These are phyloP conservation scores for Notarius lentiginosus DNA, from an alignment of 2,113 vertebrate genomes.

Conservation along the genomic window DNA sequence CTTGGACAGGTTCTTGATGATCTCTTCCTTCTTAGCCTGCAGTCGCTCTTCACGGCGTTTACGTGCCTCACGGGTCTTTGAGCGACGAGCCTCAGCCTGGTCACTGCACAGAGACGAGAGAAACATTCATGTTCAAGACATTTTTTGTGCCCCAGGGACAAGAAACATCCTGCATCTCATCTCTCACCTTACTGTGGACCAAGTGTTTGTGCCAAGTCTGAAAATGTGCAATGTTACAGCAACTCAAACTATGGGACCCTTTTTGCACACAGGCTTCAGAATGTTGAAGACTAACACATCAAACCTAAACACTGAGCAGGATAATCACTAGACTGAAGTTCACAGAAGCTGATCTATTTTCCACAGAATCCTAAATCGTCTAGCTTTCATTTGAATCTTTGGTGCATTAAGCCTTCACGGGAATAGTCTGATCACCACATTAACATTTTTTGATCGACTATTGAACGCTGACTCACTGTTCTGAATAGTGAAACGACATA, in stretches of 20 bases:
- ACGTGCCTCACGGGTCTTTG: conserved; percentile 96
- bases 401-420: not conserved
- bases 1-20: conserved; percentile 93
- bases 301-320: no score
- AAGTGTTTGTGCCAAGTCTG: not conserved
- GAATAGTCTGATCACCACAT: not conserved
- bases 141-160: not conserved
- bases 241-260: not conserved
- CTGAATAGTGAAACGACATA: not conserved
- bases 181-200: not conserved
- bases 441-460: no score
- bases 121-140: not conserved
- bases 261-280: not conserved
- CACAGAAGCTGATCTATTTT: no score
- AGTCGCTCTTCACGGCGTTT: conserved; percentile 94
- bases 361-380: no score
- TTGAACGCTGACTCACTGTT: not conserved
- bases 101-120: conserved; percentile 71
- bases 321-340: not conserved
- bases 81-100: conserved; percentile 93
- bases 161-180: not conserved
- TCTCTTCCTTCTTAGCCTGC: conserved; percentile 96
- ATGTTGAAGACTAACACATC: no score
- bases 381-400: no score
- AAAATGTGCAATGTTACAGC: not conserved